Percentiles rank a stretch among this genome's conserved stretches.
Conservation (phyloP, 2,888 invertebrate genomes). For the Eupeodes latifasciatus region DNA sequence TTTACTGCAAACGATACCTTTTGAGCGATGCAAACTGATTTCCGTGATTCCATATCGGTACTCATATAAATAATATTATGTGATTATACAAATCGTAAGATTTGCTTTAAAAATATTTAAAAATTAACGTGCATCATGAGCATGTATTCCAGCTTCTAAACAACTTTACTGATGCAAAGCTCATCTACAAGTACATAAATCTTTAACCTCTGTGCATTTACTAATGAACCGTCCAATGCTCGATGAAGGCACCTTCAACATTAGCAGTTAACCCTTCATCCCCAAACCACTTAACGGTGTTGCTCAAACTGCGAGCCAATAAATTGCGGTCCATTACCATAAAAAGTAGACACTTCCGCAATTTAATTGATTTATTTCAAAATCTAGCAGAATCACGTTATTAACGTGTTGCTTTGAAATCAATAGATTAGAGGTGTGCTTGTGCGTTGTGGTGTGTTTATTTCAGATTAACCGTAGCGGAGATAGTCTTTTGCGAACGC, state of each 20-base stretch:
- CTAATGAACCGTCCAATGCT: neutral
- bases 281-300: slow-evolving; percentile 29
- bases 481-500: slow-evolving; percentile 34
- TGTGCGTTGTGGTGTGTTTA: slow-evolving; percentile 54
- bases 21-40: neutral
- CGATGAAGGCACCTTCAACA: slow-evolving; percentile 11
- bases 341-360: slow-evolving; percentile 73
- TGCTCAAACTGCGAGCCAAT: slow-evolving; percentile 66
- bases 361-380: slow-evolving; percentile 73
- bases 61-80: neutral
- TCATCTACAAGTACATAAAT: slow-evolving; percentile 33
- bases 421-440: slow-evolving; percentile 63
- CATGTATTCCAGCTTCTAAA: neutral
- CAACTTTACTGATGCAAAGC: slow-evolving; percentile 31
- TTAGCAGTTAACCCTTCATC: slow-evolving; percentile 2
- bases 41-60: neutral
- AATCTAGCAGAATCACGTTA: slow-evolving; percentile 64
- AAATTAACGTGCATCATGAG: no score
- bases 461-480: slow-evolving; percentile 29
- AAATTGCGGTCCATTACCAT: slow-evolving; percentile 73
- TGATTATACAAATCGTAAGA: no score
- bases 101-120: no score
- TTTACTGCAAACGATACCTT: neutral
- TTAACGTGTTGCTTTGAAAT: slow-evolving; percentile 66
- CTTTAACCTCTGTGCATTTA: neutral